Base-by-base conservation (phyloP, 2,797 vertebrate species). In the Pangasius mekongensis region DNA sequence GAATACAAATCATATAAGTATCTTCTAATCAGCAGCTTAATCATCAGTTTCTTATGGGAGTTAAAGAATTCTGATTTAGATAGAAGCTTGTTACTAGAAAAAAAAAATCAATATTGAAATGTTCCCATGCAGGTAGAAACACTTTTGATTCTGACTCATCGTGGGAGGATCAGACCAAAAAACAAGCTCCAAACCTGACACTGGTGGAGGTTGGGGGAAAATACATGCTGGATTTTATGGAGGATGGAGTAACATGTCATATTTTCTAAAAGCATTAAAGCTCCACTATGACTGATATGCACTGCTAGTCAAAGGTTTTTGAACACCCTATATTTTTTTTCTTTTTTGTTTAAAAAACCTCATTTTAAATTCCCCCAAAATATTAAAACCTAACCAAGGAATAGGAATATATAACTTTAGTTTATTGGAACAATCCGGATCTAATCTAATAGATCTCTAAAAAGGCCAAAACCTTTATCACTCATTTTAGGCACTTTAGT, bases 161-260 rank as follows among this genome's bases (percentile, higher is more conserved):
- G 62, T 43, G 24, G 49, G 36, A 43, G 47, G 62, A 67, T 80
- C 85, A 80, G 64, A 9, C 58, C 20, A 86, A 66, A 78, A 9
- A 78, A 33, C 5, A 27, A 36, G 9, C 5, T 80, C 62, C 33
- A 67, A 20, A 54, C 62, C 16, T n/a, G 62, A 69, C 24, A 81
- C 27, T 0, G 4, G 78, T 82, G 64, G 49, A 54, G 7, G 22
- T 18, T 78, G 60, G 13, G 54, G 27, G 56, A 78, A 86, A 69
- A 36, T 84, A 84, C 1, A 62, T 77, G 71, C 84, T 60, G 69
- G 69, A 58, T 20, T 86, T 86, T 39, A 71, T 54, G 54, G 16
- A 56, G 39, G 39, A 5, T 87, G 36, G 27, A 52, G 58, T 52
- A 24, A 62, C 58, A 33, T 62, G 33, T 4, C 33, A 66, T 52